Percentiles rank a stretch among this genome's conserved stretches.
These are phyloP conservation scores for Rhea pennata DNA, from an alignment of 2,113 vertebrate species.

Conservation along the genomic window DNA sequence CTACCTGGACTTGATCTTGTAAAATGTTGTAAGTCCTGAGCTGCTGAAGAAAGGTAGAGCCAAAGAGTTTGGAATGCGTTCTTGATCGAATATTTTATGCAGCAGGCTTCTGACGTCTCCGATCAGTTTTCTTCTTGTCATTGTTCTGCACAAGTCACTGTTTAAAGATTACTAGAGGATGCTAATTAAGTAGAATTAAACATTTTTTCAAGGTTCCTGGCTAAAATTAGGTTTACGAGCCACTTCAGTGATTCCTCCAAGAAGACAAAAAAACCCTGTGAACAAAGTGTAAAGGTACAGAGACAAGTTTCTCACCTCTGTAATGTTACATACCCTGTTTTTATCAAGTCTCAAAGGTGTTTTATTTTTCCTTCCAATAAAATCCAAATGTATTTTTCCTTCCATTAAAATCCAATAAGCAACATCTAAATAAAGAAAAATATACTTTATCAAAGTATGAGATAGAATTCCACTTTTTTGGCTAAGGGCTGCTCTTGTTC, in stretches of 20 bases:
- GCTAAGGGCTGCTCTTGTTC: background rate
- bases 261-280: background rate
- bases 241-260: background rate
- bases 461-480: background rate
- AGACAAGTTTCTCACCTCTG: background rate
- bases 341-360: background rate
- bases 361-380: background rate
- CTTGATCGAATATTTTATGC: background rate
- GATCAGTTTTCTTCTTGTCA: background rate
- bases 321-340: background rate
- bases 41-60: background rate
- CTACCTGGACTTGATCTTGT: background rate
- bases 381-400: background rate
- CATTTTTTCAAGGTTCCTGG: background rate
- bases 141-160: background rate
- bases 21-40: background rate
- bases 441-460: background rate
- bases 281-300: background rate
- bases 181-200: background rate
- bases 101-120: background rate
- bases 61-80: background rate
- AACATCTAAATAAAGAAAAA: background rate
- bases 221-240: background rate
- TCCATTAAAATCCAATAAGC: background rate
- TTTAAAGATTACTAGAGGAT: background rate